Base-by-base conservation (phyloP, 2,888 invertebrate genomes). In the Diogma glabrata region DNA sequence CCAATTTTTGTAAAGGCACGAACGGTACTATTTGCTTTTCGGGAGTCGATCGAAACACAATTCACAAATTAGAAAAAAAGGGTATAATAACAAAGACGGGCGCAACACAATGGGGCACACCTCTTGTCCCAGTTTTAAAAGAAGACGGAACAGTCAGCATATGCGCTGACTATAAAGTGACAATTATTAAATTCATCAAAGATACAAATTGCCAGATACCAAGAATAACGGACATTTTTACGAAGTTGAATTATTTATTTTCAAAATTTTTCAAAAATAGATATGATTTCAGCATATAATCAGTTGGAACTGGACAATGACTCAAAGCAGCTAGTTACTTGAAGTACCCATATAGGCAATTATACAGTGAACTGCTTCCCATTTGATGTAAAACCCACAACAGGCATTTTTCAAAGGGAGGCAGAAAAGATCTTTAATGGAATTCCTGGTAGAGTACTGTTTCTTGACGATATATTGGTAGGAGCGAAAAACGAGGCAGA, bases 321-420 rank as follows among this genome's bases (percentile, higher is more conserved):
- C 17, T 50, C 55, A 17, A 50, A 48, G 6, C 52, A 51, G 16
- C 40, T 56, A 7, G 53, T 53, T 17, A 49, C 53, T 26, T 61
- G 60, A 51, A 58, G 33, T 12, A 54, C 56, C 12, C 52, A 53
- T 9, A 54, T 51, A 30, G 54, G 56, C 2, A 38, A 49, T 17
- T 52, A 53, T 20, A 43, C 38, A 38, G 49, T n/a, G n/a, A n/a
- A n/a, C n/a, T n/a, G n/a, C n/a, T n/a, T n/a, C n/a, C n/a, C n/a
- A n/a, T n/a, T n/a, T n/a, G n/a, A n/a, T n/a, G n/a, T n/a, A n/a
- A n/a, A n/a, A n/a, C n/a, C n/a, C n/a, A n/a, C n/a, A n/a, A n/a
- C n/a, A n/a, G n/a, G n/a, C n/a, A n/a, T n/a, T n/a, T n/a, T n/a
- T 52, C 28, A 45, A 46, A n/a, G n/a, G n/a, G n/a, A n/a, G n/a